Evolutionary conservation across 2,797 vertebrate genomes (phyloP), one percentile per base, ranked within the genome.

Genomic region (Pipistrellus pygmaeus): DNA sequence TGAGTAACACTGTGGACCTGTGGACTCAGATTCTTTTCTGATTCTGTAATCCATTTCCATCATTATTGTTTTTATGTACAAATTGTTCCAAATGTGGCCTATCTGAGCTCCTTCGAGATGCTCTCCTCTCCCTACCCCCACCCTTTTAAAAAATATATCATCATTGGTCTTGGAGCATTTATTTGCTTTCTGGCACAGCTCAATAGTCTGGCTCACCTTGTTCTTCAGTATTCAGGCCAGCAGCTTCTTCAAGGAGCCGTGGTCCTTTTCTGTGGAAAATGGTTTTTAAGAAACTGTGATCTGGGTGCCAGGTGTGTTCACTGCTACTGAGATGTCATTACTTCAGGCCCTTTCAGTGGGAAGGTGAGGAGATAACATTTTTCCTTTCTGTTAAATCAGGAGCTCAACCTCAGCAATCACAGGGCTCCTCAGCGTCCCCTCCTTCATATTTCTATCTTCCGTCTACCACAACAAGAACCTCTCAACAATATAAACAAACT

Each of bases 11-110:
- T 66, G 8, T 76, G 18, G 46, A 75, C 55, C 23, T 76, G 8
- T 76, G 18, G 38, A 76, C 55, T 75, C 23, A 51, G 12, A 41
- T 81, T 93, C 38, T 88, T 90, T 93, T 85, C 62, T 62, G 27
- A 78, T 86, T 83, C 72, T 90, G 0, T 62, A 62, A 66, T 46
- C 57, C 4, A 69, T 88, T 75, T 51, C 69, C 5, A 48, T 69
- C 0, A 3, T 66, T 62, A 66, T 32, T 90, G 11, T 84, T 88
- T 66, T 35, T 55, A 66, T 32, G 30, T 75, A 69, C 71, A 82
- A 25, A 44, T 62, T 53, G 15, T 72, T 87, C 60, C 62, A 93
- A 32, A 76, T 53, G 53, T 57, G 44, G 23, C 15, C n/a, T 27
- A 17, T 11, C 3, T 69, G 27, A 46, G 15, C 14, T 44, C 32